Percentiles rank a stretch among this genome's conserved stretches.
phyloP scores from a whole-genome alignment of 2,113 vertebrate species.

The Camelus dromedarius region DNA sequence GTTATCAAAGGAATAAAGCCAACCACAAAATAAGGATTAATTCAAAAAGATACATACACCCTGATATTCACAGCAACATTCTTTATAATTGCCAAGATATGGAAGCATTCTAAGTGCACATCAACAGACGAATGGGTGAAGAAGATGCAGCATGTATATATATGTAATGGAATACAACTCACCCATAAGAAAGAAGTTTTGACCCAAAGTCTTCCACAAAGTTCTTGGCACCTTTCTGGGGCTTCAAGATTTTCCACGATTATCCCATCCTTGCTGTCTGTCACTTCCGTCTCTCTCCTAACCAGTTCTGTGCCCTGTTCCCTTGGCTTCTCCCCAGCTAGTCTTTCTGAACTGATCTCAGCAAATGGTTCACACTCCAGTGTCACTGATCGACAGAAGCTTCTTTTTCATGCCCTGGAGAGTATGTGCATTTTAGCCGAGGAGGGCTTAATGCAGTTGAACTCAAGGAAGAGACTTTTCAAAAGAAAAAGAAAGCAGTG shows the following conservation, averaged over 20 bases:
- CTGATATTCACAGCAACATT: too few species aligned
- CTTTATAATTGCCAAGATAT: too few species aligned
- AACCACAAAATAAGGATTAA: too few species aligned
- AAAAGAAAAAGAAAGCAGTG: background rate
- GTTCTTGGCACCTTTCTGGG: background rate
- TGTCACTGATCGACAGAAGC: background rate
- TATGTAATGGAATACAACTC: too few species aligned
- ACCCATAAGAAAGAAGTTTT: too few species aligned
- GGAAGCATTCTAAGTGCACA: too few species aligned
- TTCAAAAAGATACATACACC: too few species aligned
- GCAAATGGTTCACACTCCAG: background rate
- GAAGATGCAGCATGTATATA: too few species aligned
- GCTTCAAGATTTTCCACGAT: background rate
- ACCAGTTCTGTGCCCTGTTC: background rate
- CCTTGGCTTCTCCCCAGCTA: background rate
- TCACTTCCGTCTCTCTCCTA: background rate
- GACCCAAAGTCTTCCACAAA: background rate
- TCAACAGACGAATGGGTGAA: too few species aligned
- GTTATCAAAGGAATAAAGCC: too few species aligned
- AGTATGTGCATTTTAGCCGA: background rate
- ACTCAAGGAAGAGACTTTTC: background rate
- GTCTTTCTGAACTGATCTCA: background rate
- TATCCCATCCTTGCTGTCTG: background rate
- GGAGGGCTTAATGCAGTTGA: background rate
- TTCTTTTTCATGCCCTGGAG: background rate